Evolutionary conservation across 2,113 vertebrate genomes (phyloP).

Genomic region (Axis porcinus): DNA sequence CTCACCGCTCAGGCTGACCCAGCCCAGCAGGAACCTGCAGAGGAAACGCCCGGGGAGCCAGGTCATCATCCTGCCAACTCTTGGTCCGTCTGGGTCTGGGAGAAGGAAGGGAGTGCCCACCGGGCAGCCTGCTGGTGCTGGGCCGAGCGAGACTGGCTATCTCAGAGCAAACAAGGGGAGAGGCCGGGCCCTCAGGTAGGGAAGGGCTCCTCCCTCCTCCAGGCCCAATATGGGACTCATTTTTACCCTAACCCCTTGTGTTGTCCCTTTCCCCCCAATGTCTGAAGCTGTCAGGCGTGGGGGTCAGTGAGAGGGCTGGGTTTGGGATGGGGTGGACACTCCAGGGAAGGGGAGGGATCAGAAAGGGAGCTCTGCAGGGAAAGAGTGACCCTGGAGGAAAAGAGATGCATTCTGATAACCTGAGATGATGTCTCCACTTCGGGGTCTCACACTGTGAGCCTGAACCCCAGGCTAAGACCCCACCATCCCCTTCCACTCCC

Average conservation of each 20-base stretch:
- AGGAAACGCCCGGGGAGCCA: background rate
- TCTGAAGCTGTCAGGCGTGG: background rate
- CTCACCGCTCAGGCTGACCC: constrained; percentile 41
- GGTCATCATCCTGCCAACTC: background rate
- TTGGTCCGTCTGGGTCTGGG: background rate
- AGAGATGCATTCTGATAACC: background rate
- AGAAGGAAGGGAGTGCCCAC: background rate
- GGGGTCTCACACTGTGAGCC: background rate
- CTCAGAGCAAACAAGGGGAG: constrained; percentile 69
- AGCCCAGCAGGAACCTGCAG: constrained; percentile 19
- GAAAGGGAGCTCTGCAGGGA: background rate
- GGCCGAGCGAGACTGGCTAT: constrained; percentile 46
- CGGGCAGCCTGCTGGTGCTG: background rate
- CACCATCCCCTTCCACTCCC: background rate
- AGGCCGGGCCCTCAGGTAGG: constrained; percentile 25
- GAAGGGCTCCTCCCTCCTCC: constrained; percentile 42
- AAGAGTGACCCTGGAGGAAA: background rate
- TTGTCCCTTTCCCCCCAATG: background rate
- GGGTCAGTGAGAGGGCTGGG: background rate
- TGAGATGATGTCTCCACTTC: background rate
- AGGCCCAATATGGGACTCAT: background rate
- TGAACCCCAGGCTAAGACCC: too few relatives aligned
- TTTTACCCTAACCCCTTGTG: background rate
- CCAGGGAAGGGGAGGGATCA: background rate
- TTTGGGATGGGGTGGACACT: background rate